phyloP scores from a whole-genome alignment of 2,888 invertebrate species.

The Agonum fuliginosum region DNA sequence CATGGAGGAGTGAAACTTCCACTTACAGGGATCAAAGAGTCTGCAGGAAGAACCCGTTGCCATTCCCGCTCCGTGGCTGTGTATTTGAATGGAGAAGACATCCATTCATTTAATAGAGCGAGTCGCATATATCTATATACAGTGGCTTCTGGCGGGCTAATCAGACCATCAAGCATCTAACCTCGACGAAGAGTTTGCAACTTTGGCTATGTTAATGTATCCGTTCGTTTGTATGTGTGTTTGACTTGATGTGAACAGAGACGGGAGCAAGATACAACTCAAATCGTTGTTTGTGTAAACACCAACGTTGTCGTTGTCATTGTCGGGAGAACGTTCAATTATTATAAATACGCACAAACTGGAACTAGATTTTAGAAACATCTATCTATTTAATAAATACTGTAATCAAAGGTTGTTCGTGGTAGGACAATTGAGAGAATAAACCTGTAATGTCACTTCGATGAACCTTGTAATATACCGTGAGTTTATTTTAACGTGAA shows the following conservation, averaged over 20 bases:
- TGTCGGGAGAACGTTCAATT: too few species aligned
- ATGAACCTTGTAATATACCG: too few species aligned
- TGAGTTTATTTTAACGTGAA: too few species aligned
- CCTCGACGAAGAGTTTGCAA: slow-evolving; percentile 6
- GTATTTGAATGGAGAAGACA: background rate
- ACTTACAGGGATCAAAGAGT: slow-evolving; percentile 30
- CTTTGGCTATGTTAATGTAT: slow-evolving; percentile 31
- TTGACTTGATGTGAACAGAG: slow-evolving; percentile 2
- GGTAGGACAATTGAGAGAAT: too few species aligned
- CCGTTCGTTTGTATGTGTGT: background rate
- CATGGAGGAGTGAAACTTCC: slow-evolving; percentile 32
- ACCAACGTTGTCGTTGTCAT: background rate
- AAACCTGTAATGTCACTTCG: too few species aligned
- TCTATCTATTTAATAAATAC: too few species aligned
- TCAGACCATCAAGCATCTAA: background rate
- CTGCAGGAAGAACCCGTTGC: background rate
- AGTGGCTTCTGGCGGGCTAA: background rate
- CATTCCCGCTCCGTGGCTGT: background rate
- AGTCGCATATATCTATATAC: background rate
- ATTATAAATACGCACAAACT: too few species aligned
- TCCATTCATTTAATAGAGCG: slow-evolving; percentile 10
- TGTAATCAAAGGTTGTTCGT: too few species aligned
- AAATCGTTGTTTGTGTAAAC: background rate
- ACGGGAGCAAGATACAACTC: background rate
- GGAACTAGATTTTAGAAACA: too few species aligned